Base-by-base conservation (phyloP, 2,888 invertebrate genomes). In the Icerya purchasi region DNA sequence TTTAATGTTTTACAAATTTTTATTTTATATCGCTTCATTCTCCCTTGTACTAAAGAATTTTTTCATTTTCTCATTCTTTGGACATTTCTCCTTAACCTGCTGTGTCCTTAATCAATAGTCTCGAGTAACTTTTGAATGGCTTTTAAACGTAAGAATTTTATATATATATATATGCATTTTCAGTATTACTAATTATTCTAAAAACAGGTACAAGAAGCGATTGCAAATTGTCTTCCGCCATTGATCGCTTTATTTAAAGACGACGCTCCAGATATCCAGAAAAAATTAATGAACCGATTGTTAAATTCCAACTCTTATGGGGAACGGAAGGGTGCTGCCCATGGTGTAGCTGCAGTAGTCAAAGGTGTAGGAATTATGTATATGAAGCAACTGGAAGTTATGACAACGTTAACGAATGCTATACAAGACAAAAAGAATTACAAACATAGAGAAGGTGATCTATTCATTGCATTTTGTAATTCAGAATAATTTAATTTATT, bases 351-450 rank as follows among this genome's bases (percentile, higher is more conserved):
- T 0, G 97, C 97, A 1, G 78, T 88, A 59, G 90, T 98, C 59
- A 96, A 97, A 72, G 98, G 98, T 1, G 82, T 97, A 70, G 97
- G 97, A 22, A 96, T 98, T 65, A 75, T 96, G 49, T 88, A 92
- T 0, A 75, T 97, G 59, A 97, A 94, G 70, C 93, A 97, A 68
- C 77, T 92, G 54, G 92, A 96, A 67, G 92, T 97, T 52, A 96
- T 97, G 90, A 84, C 85, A 2, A 87, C 87, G 63, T 75, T 96
- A 56, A 92, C 90, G 0, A 85, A 84, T 58, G 92, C 93, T 59
- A 90, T 97, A 66, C 92, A 93, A 69, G 92, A 97, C 70, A 97
- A 97, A 73, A 96, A 96, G 71, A 92, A 92, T 70, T 90, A 87
- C 68, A 84, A 88, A 66, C 87, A 88, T 65, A 77, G 96, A 59